A percentile compares a stretch with the other conserved stretches of the same genome.
phyloP scores from a whole-genome alignment of 1,140 invertebrate species.

The Ooceraea biroi region DNA sequence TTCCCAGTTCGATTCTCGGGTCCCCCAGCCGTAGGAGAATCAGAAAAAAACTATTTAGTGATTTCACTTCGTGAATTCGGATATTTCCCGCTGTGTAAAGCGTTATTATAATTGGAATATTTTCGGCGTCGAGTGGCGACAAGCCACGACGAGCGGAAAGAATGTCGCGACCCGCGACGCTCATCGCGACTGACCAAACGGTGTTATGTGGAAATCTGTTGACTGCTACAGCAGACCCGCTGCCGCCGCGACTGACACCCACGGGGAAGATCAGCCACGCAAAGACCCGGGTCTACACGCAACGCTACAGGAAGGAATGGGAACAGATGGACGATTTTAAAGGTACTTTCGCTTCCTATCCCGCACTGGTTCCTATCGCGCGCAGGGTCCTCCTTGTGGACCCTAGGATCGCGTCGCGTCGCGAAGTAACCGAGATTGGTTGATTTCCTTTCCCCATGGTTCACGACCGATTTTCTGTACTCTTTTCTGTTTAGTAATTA shows the following conservation, averaged over 20 bases:
- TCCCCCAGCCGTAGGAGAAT: conserved; percentile 61
- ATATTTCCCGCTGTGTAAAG: conserved; percentile 70
- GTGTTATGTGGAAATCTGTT: conserved; percentile 65
- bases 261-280: conserved; percentile 86
- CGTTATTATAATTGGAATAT: conserved; percentile 32
- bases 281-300: conserved; percentile 86
- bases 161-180: conserved; percentile 50
- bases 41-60: conserved; percentile 85
- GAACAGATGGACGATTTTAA: conserved; percentile 87
- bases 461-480: too few relatives aligned
- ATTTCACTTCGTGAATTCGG: conserved; percentile 81
- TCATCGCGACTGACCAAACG: conserved; percentile 36
- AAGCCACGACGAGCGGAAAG: conserved; percentile 73
- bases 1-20: background rate
- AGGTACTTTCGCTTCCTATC: conserved; percentile 80
- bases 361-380: background rate
- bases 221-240: too few relatives aligned
- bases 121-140: background rate
- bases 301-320: conserved; percentile 88
- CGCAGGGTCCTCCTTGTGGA: background rate
- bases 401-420: background rate
- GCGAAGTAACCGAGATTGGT: too few relatives aligned
- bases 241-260: conserved; percentile 79
- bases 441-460: too few relatives aligned
- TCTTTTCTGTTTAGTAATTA: too few relatives aligned